Conservation (phyloP, 2,113 vertebrate genomes). For the Pitta sordida region DNA sequence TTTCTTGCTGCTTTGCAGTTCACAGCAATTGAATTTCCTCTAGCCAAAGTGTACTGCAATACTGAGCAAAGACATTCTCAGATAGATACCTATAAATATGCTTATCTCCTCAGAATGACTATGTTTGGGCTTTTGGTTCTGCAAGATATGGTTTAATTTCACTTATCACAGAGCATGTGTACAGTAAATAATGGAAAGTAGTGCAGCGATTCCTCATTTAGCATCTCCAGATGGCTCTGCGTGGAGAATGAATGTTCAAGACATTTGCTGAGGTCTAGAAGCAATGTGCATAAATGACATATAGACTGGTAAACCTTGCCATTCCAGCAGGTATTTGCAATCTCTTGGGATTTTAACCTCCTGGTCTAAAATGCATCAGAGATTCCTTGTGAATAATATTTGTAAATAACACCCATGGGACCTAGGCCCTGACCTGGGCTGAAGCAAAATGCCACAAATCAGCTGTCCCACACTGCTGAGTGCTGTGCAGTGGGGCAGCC, state of each 20-base stretch:
- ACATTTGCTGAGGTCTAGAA: not conserved
- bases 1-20: not conserved
- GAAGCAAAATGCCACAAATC: not conserved
- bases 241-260: not conserved
- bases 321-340: not conserved
- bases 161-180: not conserved
- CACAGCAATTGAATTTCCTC: not conserved
- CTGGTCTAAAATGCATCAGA: not conserved
- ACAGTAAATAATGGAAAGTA: not conserved
- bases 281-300: not conserved
- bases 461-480: not conserved
- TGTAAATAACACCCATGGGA: not conserved
- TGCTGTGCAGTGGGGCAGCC: fast-evolving
- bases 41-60: not conserved
- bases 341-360: not conserved
- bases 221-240: not conserved
- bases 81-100: not conserved
- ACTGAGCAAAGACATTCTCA: not conserved
- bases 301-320: not conserved
- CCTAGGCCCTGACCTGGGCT: not conserved
- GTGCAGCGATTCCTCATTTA: not conserved
- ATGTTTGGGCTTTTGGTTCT: not conserved
- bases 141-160: not conserved
- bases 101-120: not conserved
- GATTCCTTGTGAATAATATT: not conserved